These are phyloP conservation scores for Furcifer pardalis DNA, from an alignment of 2,797 vertebrate species.

Conservation along the genomic window DNA sequence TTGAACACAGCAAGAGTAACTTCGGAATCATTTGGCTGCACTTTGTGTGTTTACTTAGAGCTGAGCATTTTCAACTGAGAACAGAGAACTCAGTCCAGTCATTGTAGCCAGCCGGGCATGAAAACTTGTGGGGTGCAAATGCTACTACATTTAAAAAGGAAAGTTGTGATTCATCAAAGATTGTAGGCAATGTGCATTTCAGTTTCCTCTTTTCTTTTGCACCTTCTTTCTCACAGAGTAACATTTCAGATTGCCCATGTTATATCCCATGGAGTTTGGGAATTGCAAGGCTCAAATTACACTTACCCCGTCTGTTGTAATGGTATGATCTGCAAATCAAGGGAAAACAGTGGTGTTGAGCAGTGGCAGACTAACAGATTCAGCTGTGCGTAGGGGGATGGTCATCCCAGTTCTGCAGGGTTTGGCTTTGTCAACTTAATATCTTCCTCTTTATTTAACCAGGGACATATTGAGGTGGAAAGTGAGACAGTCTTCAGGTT, in stretches of 20 bases:
- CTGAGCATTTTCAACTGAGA: not conserved
- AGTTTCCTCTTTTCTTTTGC: constrained; percentile 18
- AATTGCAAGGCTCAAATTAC: constrained; percentile 28
- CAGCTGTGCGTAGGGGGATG: constrained; percentile 11
- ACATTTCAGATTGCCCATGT: not conserved
- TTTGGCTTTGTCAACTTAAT: constrained; percentile 17
- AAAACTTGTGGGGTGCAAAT: constrained; percentile 34
- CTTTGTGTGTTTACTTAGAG: not conserved
- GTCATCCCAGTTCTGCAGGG: not conserved
- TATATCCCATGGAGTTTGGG: not conserved
- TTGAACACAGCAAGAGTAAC: not conserved
- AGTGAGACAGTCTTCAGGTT: constrained; percentile 92
- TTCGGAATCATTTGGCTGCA: not conserved
- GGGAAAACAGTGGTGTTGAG: constrained; percentile 78
- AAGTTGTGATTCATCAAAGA: constrained; percentile 25
- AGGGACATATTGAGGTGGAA: constrained; percentile 92
- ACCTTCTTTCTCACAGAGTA: constrained; percentile 11
- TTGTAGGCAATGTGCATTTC: constrained; percentile 12
- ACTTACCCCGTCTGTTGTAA: constrained; percentile 34
- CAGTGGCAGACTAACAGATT: constrained; percentile 55
- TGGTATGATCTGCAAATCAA: constrained; percentile 83
- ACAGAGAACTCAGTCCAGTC: not conserved
- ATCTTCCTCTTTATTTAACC: constrained; percentile 55
- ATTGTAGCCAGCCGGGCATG: constrained; percentile 1
- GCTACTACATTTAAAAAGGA: constrained; percentile 16